phyloP scores from a whole-genome alignment of 2,888 invertebrate genomes.

The Aleiodes testaceus region DNA sequence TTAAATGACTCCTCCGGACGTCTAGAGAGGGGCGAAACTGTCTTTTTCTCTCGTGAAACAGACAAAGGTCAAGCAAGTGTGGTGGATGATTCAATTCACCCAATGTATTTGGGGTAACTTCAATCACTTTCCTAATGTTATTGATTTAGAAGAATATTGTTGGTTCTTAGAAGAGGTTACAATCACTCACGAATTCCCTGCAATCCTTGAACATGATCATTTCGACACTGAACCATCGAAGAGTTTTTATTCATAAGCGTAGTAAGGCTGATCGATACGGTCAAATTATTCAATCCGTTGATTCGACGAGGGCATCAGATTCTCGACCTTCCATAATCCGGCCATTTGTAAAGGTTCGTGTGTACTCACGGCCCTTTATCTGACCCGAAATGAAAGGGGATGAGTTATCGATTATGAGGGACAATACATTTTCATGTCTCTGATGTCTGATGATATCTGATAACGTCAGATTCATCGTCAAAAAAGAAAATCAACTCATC shows the following conservation, averaged over 20 bases:
- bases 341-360: constrained; percentile 42
- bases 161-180: neutral
- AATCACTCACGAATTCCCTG: neutral
- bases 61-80: constrained; percentile 47
- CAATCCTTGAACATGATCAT: neutral
- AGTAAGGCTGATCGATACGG: constrained; percentile 7
- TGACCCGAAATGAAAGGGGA: constrained; percentile 14
- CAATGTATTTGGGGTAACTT: constrained; percentile 42
- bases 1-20: constrained; percentile 20
- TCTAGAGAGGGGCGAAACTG: neutral
- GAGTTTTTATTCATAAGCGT: constrained; percentile 1
- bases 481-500: neutral
- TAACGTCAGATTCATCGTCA: neutral
- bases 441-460: constrained; percentile 23
- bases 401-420: constrained; percentile 30
- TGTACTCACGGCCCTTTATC: constrained; percentile 8
- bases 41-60: constrained; percentile 5
- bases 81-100: constrained; percentile 63
- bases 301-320: constrained; percentile 49
- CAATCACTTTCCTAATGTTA: neutral
- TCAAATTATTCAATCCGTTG: constrained; percentile 66
- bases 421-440: constrained; percentile 1
- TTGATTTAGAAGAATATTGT: neutral
- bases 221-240: neutral
- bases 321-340: constrained; percentile 56